A percentile compares a stretch with the other conserved stretches of the same genome.
Conservation (phyloP, 2,888 invertebrate genomes). For the Notodonta ziczac region DNA sequence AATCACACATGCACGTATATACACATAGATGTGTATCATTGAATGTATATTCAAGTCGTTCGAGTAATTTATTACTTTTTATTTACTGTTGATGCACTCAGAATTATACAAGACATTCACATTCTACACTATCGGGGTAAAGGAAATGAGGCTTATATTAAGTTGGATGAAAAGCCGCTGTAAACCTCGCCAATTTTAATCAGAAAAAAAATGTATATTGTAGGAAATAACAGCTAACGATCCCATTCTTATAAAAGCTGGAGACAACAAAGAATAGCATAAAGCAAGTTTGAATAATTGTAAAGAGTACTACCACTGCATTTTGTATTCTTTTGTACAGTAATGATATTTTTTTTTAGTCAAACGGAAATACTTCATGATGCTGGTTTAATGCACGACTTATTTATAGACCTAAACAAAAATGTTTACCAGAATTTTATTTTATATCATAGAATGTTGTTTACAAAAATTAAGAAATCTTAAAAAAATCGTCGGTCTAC, state of each 20-base stretch:
- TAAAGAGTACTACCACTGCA: neutral
- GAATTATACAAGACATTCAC: neutral
- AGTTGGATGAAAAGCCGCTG: slow-evolving; percentile 31
- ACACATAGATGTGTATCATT: too few species aligned
- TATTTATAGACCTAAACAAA: too few species aligned
- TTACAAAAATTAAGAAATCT: too few species aligned
- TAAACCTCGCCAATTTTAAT: slow-evolving; percentile 35
- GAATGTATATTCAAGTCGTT: too few species aligned
- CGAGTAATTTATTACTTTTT: neutral
- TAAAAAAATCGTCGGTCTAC: too few species aligned
- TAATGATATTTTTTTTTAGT: too few species aligned
- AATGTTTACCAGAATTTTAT: too few species aligned
- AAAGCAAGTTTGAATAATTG: slow-evolving; percentile 25
- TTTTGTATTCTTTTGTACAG: too few species aligned
- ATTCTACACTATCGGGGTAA: neutral
- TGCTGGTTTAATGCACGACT: too few species aligned
- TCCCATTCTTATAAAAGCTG: slow-evolving; percentile 18
- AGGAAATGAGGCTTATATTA: slow-evolving; percentile 33
- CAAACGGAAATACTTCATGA: too few species aligned
- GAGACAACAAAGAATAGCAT: slow-evolving; percentile 20
- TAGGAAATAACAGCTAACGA: slow-evolving; percentile 32
- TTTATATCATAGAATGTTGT: too few species aligned
- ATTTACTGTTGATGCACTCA: neutral
- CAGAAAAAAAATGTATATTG: slow-evolving; percentile 35
- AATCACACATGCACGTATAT: too few species aligned